A percentile compares a stretch with the other conserved stretches of the same genome.
phyloP scores from a whole-genome alignment of 2,797 vertebrate genomes.

The Pelobates cultripes region DNA sequence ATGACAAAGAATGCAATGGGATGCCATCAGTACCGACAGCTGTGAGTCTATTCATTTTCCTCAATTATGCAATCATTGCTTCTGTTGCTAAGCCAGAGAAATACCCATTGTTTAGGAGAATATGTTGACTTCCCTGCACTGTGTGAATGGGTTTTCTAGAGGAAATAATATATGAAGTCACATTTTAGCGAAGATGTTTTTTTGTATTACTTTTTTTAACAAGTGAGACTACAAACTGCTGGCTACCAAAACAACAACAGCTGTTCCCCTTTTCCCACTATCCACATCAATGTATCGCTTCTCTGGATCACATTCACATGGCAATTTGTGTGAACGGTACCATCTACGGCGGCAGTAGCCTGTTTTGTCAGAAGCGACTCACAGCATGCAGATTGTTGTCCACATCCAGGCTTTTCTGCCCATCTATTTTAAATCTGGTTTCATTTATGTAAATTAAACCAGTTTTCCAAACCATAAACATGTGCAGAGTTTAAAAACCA shows the following conservation, averaged over 20 bases:
- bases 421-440: no score
- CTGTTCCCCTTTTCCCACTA: not conserved
- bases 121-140: constrained; percentile 34
- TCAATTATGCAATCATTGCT: not conserved
- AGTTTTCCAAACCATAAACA: no score
- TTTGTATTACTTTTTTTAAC: not conserved
- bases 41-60: constrained; percentile 71
- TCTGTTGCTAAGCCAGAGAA: not conserved
- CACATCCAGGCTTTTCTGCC: no score
- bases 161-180: constrained; percentile 39
- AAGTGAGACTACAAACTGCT: not conserved
- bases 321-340: no score
- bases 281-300: not conserved
- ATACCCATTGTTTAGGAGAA: constrained; percentile 4
- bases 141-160: not conserved
- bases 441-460: no score
- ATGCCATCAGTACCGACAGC: constrained; percentile 64
- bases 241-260: not conserved
- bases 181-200: not conserved
- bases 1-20: constrained; percentile 67
- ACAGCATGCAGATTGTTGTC: not conserved
- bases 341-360: no score
- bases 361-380: no score
- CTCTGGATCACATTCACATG: no score
- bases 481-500: no score